Base-by-base conservation (phyloP, 2,113 vertebrate genomes). In the Onychorhynchus coronatus region DNA sequence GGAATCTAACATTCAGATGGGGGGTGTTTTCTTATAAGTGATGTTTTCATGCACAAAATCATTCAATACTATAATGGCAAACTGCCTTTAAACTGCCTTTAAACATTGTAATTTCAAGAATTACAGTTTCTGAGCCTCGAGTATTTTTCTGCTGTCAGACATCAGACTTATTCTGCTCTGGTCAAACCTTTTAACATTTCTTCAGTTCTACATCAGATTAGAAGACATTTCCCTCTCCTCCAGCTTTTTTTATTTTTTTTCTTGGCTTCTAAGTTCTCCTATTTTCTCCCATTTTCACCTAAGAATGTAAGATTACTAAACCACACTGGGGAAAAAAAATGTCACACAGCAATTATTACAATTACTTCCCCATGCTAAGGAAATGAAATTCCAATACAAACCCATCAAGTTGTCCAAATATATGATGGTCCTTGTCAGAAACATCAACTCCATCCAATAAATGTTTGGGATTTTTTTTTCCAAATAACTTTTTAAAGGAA, bases 111-210 rank as follows among this genome's bases (percentile, higher is more conserved):
- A 95, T 95, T 96, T 90, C 7, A 58, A 89, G 74, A 96, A 96
- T 78, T 96, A 76, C 35, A 84, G 88, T 93, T 95, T 91, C 87
- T 94, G 59, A 94, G n/a, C 56, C 63, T 86, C 78, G 97, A 97
- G 62, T 89, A 91, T 77, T 80, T 91, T 94, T 77, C 71, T 96
- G 85, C 88, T 65, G 6, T 72, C 76, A 94, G 67, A 83, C 31
- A 97, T 94, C 66, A 87, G 35, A 93, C 75, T n/a, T 93, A 44
- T 22, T 71, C 35, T 92, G 49, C 66, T 84, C 62, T 63, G 77
- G 61, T 58, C 84, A 95, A 93, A 91, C 19, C 20, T 71, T 91
- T 78, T 44, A 93, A 61, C 2, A 55, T 70, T 92, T 94, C 56
- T 71, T 47, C 49, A 73, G 24, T 71, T 75, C 39, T 75, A 47